Evolutionary conservation across 2,888 invertebrate genomes (phyloP).

Genomic region (Xestia c-nigrum): DNA sequence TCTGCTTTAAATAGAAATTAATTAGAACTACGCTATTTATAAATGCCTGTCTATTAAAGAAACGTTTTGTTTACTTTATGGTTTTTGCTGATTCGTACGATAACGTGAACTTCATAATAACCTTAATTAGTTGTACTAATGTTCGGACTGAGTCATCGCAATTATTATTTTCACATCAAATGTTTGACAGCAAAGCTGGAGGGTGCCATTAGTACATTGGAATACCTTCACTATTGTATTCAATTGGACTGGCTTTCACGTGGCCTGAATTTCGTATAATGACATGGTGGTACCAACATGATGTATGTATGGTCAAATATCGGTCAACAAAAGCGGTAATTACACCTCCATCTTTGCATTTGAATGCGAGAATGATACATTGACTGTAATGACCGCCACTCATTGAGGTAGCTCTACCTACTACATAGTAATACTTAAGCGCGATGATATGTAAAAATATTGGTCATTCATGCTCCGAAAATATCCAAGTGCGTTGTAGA

Average conservation of each 20-base stretch:
- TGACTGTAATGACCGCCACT: conserved; percentile 24
- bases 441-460: conserved; percentile 8
- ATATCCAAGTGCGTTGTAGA: neutral
- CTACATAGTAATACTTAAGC: neutral
- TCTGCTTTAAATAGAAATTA: conserved; percentile 44
- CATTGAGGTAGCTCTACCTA: neutral
- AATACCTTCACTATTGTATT: conserved; percentile 66
- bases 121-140: conserved; percentile 47
- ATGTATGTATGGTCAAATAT: conserved; percentile 58
- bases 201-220: conserved; percentile 26
- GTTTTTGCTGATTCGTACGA: conserved; percentile 46
- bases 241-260: conserved; percentile 69
- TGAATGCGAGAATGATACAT: conserved; percentile 25
- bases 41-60: conserved; percentile 34
- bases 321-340: conserved; percentile 48
- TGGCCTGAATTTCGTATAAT: conserved; percentile 67
- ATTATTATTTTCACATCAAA: conserved; percentile 42
- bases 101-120: conserved; percentile 26
- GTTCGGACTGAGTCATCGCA: conserved; percentile 42
- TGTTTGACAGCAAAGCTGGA: conserved; percentile 29
- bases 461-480: neutral
- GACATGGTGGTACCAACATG: conserved; percentile 52
- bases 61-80: conserved; percentile 47
- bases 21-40: conserved; percentile 42
- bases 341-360: conserved; percentile 37